These are phyloP conservation scores for Sminthopsis crassicaudata DNA, from an alignment of 2,113 vertebrate genomes.

Conservation along the genomic window DNA sequence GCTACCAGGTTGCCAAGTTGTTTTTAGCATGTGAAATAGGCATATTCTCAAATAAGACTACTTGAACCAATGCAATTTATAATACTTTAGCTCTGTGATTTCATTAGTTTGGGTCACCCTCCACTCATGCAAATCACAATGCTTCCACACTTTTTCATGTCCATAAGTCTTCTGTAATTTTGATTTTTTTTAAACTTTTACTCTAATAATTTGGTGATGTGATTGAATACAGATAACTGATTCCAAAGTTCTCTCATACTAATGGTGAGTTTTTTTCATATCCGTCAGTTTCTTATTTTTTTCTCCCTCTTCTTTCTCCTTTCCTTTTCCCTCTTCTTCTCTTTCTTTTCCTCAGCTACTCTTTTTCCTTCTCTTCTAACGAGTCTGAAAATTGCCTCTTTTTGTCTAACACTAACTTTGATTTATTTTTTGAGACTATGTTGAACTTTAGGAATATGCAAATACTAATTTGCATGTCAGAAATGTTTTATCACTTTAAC, in stretches of 20 bases:
- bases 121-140: not conserved
- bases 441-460: not conserved
- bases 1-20: too few relatives aligned
- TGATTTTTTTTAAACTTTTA: not conserved
- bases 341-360: not conserved
- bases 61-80: not conserved
- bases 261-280: not conserved
- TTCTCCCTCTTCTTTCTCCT: not conserved
- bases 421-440: not conserved
- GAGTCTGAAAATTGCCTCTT: not conserved
- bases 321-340: conserved; percentile 14
- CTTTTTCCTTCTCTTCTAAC: not conserved
- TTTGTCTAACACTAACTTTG: not conserved
- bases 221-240: not conserved
- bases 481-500: not conserved
- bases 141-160: not conserved
- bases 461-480: not conserved
- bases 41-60: too few relatives aligned
- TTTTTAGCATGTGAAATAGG: too few relatives aligned
- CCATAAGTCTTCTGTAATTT: not conserved
- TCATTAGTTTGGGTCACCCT: not conserved
- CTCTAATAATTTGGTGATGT: not conserved
- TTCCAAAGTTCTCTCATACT: not conserved
- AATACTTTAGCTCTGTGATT: not conserved
- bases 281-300: not conserved